Evolutionary conservation across 2,797 vertebrate genomes (phyloP).

Genomic region (Acanthurus leucopareius): DNA sequence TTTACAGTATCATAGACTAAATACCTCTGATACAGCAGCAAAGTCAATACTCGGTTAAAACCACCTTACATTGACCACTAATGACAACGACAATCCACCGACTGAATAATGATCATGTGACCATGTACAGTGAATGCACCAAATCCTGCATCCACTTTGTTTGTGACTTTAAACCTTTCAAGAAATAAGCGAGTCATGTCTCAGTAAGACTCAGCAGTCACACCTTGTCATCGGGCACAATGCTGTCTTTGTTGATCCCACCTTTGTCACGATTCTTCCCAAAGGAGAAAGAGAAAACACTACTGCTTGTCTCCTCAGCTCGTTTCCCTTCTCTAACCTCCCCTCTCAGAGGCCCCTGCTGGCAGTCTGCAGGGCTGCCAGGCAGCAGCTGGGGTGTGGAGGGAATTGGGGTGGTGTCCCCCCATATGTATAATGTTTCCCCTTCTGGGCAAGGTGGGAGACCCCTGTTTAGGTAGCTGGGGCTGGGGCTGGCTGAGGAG

Average conservation of each 20-base stretch:
- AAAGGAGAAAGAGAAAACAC: slow-evolving; percentile 78
- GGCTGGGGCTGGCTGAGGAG: slow-evolving; percentile 91
- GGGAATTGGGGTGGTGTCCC: slow-evolving; percentile 77
- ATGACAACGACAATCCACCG: slow-evolving; percentile 52
- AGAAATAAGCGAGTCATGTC: slow-evolving; percentile 27
- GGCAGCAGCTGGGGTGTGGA: slow-evolving; percentile 77
- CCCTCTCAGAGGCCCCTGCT: slow-evolving; percentile 45
- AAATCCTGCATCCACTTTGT: slow-evolving; percentile 20
- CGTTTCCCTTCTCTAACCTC: slow-evolving; percentile 56
- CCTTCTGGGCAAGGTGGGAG: slow-evolving; percentile 84
- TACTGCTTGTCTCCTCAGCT: slow-evolving; percentile 23
- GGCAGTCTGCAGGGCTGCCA: slow-evolving; percentile 73
- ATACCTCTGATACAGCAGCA: slow-evolving; percentile 72
- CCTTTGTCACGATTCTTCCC: slow-evolving; percentile 76
- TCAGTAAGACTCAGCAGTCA: slow-evolving; percentile 55
- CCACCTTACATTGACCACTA: slow-evolving; percentile 60
- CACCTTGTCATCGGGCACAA: slow-evolving; percentile 61
- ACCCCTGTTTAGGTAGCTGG: slow-evolving; percentile 87
- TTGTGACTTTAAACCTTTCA: slow-evolving; percentile 28
- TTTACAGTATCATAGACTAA: slow-evolving; percentile 55
- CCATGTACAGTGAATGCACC: slow-evolving; percentile 54
- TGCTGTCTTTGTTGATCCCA: slow-evolving; percentile 48
- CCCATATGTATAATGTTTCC: slow-evolving; percentile 85
- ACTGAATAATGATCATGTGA: slow-evolving; percentile 53
- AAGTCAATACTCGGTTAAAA: slow-evolving; percentile 38